phyloP scores from a whole-genome alignment of 2,888 invertebrate genomes.

The Sympetrum striolatum region DNA sequence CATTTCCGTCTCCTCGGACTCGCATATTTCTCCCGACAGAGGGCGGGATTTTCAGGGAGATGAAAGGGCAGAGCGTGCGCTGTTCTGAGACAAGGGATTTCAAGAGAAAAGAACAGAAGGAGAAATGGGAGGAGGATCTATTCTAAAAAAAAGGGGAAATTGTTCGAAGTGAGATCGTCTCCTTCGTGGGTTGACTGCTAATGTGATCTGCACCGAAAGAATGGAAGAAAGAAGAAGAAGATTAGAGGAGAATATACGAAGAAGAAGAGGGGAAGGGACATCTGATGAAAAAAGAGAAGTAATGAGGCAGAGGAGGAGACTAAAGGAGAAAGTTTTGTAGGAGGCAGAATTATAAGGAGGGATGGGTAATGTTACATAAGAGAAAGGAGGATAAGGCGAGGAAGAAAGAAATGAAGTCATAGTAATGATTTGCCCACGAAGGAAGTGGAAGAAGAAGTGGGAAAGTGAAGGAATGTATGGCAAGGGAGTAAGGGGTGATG shows the following conservation, averaged over 20 bases:
- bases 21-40: not conserved
- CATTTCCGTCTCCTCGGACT: not conserved
- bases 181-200: not conserved
- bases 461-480: not conserved
- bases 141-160: not conserved
- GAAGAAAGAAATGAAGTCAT: too few relatives aligned
- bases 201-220: not conserved
- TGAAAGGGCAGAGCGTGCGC: not conserved
- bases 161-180: not conserved
- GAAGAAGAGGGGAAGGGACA: not conserved
- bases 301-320: not conserved
- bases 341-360: not conserved
- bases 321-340: not conserved
- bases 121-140: not conserved
- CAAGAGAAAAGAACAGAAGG: too few relatives aligned
- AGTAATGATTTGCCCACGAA: too few relatives aligned
- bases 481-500: not conserved
- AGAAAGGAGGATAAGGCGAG: not conserved
- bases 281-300: not conserved
- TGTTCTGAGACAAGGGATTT: not conserved
- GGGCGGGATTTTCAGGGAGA: not conserved
- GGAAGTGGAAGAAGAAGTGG: not conserved
- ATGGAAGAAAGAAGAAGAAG: not conserved
- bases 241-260: not conserved
- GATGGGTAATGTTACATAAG: not conserved